Evolutionary conservation across 2,888 invertebrate genomes (phyloP).

Genomic region (Mesochorus sp.): DNA sequence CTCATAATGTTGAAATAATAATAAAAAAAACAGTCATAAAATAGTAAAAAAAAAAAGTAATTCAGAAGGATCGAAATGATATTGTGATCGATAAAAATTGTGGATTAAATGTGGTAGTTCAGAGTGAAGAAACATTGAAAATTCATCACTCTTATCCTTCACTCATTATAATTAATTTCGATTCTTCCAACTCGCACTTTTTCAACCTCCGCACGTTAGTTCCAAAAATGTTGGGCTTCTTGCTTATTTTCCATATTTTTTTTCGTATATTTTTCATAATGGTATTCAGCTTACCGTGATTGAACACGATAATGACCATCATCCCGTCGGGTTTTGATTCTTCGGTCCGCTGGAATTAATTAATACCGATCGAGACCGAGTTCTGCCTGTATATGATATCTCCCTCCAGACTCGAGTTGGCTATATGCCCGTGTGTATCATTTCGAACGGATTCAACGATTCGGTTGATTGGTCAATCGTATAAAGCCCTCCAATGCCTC

Average conservation of each 20-base stretch:
- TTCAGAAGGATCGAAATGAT: too few relatives aligned
- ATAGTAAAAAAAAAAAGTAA: too few relatives aligned
- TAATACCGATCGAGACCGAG: constrained; percentile 49
- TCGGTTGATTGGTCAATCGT: constrained; percentile 60
- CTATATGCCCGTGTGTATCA: constrained; percentile 48
- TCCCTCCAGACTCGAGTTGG: constrained; percentile 30
- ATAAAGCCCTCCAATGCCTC: constrained; percentile 13
- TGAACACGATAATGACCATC: constrained; percentile 60
- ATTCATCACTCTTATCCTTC: too few relatives aligned
- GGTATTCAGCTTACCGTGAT: constrained; percentile 32
- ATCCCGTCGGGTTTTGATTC: constrained; percentile 35
- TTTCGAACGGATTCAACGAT: constrained; percentile 55
- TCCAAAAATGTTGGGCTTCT: constrained; percentile 23
- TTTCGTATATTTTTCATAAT: constrained; percentile 24
- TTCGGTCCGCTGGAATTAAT: constrained; percentile 49
- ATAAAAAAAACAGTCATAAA: too few relatives aligned
- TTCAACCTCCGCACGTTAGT: too few relatives aligned
- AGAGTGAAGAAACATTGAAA: too few relatives aligned
- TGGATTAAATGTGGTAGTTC: too few relatives aligned
- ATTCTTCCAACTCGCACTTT: neutral
- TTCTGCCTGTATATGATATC: constrained; percentile 15
- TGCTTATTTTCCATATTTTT: constrained; percentile 16
- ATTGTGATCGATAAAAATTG: too few relatives aligned
- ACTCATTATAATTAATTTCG: too few relatives aligned
- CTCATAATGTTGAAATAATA: too few relatives aligned